These are phyloP conservation scores for Blera fallax DNA, from an alignment of 2,888 invertebrate species.

Conservation along the genomic window DNA sequence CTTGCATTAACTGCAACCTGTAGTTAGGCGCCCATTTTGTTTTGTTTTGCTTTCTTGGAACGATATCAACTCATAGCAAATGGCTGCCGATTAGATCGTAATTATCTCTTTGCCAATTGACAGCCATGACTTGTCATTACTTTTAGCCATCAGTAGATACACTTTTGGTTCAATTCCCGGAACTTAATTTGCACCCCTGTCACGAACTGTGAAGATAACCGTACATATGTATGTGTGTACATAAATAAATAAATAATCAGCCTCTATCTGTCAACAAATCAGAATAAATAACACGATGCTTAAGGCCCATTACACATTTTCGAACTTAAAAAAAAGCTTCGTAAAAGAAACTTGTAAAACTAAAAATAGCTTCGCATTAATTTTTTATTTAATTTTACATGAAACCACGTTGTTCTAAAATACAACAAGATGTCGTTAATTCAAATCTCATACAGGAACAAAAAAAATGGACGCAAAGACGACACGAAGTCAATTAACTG, in stretches of 20 bases:
- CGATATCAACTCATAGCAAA: too few relatives aligned
- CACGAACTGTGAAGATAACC: neutral
- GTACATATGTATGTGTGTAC: neutral
- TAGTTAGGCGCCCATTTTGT: too few relatives aligned
- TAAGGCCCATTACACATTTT: neutral
- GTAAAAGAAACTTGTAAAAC: neutral
- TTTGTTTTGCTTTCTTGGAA: too few relatives aligned
- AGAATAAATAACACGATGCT: neutral
- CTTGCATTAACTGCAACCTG: too few relatives aligned
- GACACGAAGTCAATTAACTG: conserved; percentile 64
- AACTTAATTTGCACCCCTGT: neutral
- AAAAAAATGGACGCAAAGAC: conserved; percentile 29
- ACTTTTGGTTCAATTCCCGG: neutral
- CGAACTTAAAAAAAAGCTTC: neutral
- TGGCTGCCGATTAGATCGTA: too few relatives aligned
- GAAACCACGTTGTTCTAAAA: neutral
- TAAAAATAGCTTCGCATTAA: neutral
- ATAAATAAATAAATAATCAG: neutral
- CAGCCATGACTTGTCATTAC: too few relatives aligned
- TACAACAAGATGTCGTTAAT: conserved; percentile 19
- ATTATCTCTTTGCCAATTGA: too few relatives aligned
- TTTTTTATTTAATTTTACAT: neutral
- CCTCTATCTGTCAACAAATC: neutral
- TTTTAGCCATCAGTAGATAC: neutral
- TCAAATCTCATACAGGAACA: conserved; percentile 25